Base-by-base conservation (phyloP, 2,888 invertebrate genomes). In the Synanthedon vespiformis region DNA sequence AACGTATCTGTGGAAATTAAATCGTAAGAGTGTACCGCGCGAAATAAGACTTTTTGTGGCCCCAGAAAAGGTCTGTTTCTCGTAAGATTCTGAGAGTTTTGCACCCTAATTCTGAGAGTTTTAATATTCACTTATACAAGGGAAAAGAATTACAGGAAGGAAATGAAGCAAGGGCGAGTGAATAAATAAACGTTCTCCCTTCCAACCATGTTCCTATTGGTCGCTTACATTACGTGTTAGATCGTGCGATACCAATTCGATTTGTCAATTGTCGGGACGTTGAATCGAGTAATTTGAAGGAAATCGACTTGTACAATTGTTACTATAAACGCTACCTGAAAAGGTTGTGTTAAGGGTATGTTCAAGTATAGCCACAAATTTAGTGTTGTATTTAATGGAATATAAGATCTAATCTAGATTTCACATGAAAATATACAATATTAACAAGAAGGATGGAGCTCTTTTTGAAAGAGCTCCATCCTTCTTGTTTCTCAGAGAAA, bases 101-200 rank as follows among this genome's bases (percentile, higher is more conserved):
- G 57, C 64, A 69, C 72, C 72, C 74, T 74, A 70, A 78, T 77
- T 74, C 74, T 56, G 68, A 65, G 72, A 71, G 76, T 77, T 82
- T 80, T 82, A 82, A 80, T 83, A 83, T 84, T 84, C 79, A 78
- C 77, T 82, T 84, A 76, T 74, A 77, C 77, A 71, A 72, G 77
- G 78, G 79, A 78, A 85, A 82, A 82, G 84, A 85, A 87, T 86
- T 85, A 83, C 83, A 69, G 68, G 70, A 74, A 80, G 82, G 78
- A 82, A 83, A 86, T 85, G 81, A 84, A 80, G 77, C 79, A 80
- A 40, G 74, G 76, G 74, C 61, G 67, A 68, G 73, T 85, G 73
- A 85, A 85, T 87, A 86, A 86, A 80, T 84, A 81, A 84, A 69
- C 65, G 58, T 57, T 60, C 62, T 63, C 70, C 70, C 64, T 65